These are phyloP conservation scores for Teleogryllus occipitalis DNA, from an alignment of 1,140 invertebrate genomes.

Conservation along the genomic window DNA sequence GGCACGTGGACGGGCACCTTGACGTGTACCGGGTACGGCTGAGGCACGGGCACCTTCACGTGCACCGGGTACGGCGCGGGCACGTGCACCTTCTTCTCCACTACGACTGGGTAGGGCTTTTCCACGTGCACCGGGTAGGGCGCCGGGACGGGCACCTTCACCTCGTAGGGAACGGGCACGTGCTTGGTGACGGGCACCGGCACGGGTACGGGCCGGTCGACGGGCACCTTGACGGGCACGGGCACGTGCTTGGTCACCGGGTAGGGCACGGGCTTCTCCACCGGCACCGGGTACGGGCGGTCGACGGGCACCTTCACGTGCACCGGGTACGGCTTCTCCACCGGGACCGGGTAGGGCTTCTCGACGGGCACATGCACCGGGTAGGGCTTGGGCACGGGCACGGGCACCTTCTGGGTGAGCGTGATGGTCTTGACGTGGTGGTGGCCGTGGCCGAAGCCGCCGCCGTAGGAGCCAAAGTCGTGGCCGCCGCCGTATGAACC, in stretches of 20 bases:
- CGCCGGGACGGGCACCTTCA: conserved; percentile 18
- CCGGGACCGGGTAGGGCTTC: conserved; percentile 24
- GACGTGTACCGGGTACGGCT: conserved; percentile 8
- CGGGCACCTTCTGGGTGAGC: conserved; percentile 40
- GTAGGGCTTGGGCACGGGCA: conserved; percentile 19
- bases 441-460: conserved; percentile 19
- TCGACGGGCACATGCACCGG: conserved; percentile 35
- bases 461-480: conserved; percentile 11
- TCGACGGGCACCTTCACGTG: conserved; percentile 36
- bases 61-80: conserved; percentile 32
- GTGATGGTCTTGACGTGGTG: conserved; percentile 38
- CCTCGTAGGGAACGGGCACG: conserved; percentile 22
- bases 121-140: conserved; percentile 24
- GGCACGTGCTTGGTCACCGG: conserved; percentile 29
- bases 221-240: conserved; percentile 40
- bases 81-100: conserved; percentile 19
- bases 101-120: conserved; percentile 13
- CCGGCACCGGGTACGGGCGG: conserved; percentile 36
- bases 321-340: conserved; percentile 35
- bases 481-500: conserved; percentile 19
- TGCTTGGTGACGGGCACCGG: conserved; percentile 28
- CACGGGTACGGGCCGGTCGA: conserved; percentile 54
- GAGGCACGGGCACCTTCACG: conserved; percentile 14
- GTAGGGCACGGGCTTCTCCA: conserved; percentile 46
- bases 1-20: conserved; percentile 18